Evolutionary conservation across 1,140 invertebrate species (phyloP), one percentile per base, ranked within the genome.

Genomic region (Drosophila murphyi): DNA sequence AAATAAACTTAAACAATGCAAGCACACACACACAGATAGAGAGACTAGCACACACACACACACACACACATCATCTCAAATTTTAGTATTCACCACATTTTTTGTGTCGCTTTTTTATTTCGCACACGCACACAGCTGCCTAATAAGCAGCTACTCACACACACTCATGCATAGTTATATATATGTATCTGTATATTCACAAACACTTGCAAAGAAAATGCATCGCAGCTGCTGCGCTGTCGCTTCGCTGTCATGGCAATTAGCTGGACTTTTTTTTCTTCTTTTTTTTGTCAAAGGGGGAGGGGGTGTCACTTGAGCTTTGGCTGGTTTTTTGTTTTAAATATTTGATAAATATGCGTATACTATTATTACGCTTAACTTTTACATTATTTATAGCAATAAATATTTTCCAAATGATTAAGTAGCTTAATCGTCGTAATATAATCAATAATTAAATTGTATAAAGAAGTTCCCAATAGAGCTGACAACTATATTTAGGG

Each of bases 41-140:
- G 48, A 64, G 64, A 57, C 60, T n/a, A 54, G 32, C 68, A 45
- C 52, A 37, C n/a, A 70, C 37, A 76, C 41, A 59, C 60, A 43
- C 60, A 32, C 68, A 45, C 52, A 37, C n/a, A 70, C 37, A 72
- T 55, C 54, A 78, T 72, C 76, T 78, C 76, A 76, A 82, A 78
- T 79, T 20, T 87, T 76, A 69, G 52, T 71, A 87, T 88, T 88
- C 83, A 87, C 83, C 83, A 87, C 80, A 83, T 79, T 88, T 86
- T 86, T 76, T 79, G 45, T 75, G 72, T 78, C 65, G 70, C 39
- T 72, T 86, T 81, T 81, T 78, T 75, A 63, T 78, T 80, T 78
- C 59, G 67, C 57, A 61, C 70, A 82, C 61, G 65, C 79, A 88
- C 50, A 78, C 72, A 51, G 60, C 60, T 70, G 65, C 54, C 57